Evolutionary conservation across 2,113 vertebrate genomes (phyloP), one percentile per base, ranked within the genome.

Genomic region (Microcebus jonahi): DNA sequence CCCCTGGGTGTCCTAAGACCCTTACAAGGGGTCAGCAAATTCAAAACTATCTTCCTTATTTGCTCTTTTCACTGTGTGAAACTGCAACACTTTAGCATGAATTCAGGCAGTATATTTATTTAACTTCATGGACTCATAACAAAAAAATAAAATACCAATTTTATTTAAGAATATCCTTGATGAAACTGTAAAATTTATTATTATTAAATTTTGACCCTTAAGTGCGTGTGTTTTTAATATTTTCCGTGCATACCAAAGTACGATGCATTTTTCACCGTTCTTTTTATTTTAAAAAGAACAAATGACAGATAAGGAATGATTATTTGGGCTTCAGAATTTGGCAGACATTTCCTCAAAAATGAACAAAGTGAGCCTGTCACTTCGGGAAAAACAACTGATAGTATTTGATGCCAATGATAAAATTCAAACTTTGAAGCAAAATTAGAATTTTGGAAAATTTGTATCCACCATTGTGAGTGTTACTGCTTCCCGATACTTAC

Each of bases 201-300:
- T 59, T 61, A 65, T 48, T 93, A 81, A 79, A 57, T 50, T 31
- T 87, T 87, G 36, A 70, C 36, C 31, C 88, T 65, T 82, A 76
- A 92, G 9, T 50, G 77, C 8, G 8, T 50, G 7, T 80, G 27
- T 48, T 70, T 88, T 79, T 45, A 84, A 39, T 65, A 92, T 70
- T 87, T 59, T 90, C n/a, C 77, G 34, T 90, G 23, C 53, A 39
- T 76, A 53, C 13, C 27, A 11, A 67, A 88, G 29, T 80, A 80
- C 2, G 7, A 88, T 77, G 21, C 15, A 63, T 80, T 91, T 88
- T 48, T 29, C 27, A 92, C 5, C 15, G 50, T 70, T 88, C 11
- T 61, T 89, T 94, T 90, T 65, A 87, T 77, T 93, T 82, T 71
- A 79, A 92, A 79, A 92, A 77, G 34, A 86, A 42, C 2, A 39